These are phyloP conservation scores for Pagetopsis macropterus DNA, from an alignment of 2,797 vertebrate genomes.

Conservation along the genomic window DNA sequence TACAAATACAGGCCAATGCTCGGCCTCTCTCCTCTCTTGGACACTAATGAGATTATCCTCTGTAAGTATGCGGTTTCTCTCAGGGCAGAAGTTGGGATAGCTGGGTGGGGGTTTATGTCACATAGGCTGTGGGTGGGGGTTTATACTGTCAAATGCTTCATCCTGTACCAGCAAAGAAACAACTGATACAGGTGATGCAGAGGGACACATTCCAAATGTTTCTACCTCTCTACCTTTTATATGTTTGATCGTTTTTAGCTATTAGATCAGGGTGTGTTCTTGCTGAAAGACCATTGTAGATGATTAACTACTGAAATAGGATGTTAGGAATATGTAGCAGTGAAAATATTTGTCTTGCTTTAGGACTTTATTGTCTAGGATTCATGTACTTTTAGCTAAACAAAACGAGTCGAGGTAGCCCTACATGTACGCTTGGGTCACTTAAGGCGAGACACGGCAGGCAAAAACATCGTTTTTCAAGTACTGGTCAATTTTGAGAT, in stretches of 20 bases:
- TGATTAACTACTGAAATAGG: not conserved
- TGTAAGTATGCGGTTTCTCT: conserved; percentile 81
- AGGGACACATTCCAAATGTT: not conserved
- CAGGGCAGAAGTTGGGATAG: conserved; percentile 69
- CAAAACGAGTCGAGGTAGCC: not conserved
- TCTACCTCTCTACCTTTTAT: not conserved
- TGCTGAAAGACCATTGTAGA: not conserved
- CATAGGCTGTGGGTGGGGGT: not conserved
- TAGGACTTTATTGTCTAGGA: not conserved
- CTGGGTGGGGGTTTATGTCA: conserved; percentile 56
- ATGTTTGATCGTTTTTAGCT: not conserved
- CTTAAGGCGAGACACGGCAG: too few species aligned
- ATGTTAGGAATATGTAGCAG: not conserved
- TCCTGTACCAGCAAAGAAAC: not conserved
- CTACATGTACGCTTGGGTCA: not conserved
- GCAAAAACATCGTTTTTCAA: too few species aligned
- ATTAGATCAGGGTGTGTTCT: not conserved
- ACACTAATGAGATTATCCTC: conserved; percentile 84
- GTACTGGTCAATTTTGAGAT: too few species aligned
- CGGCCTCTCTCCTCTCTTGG: conserved; percentile 58
- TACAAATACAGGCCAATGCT: conserved; percentile 67
- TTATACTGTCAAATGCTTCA: not conserved
- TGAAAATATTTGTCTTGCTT: not conserved
- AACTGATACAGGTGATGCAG: not conserved
- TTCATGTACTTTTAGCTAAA: not conserved